Evolutionary conservation across 2,888 invertebrate species (phyloP), one percentile per base, ranked within the genome.

Genomic region (Mythimna loreyi): DNA sequence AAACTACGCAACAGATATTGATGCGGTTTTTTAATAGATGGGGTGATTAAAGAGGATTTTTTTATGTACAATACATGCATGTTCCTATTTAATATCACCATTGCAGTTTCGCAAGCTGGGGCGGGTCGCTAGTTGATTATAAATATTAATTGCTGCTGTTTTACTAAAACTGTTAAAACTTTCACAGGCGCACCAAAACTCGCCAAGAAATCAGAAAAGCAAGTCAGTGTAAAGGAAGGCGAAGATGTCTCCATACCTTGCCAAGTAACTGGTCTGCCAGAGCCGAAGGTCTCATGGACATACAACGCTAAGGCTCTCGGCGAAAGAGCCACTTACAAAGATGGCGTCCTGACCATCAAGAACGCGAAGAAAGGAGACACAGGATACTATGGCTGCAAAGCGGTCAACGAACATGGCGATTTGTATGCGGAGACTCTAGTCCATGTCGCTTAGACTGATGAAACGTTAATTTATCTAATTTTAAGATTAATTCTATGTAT

Each of bases 331-430:
- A 55, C 72, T 5, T 77, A 86, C 21, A 76, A 76, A 25, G 82
- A 86, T 16, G 87, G 87, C 0, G 89, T 90, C 0, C 80, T 94
- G 40, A 85, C 82, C n/a, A 89, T 94, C 9, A 88, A 86, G 53
- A 89, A 88, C 8, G 88, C 88, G 0, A 86, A 90, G 67, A 89
- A 90, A 33, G 64, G 67, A 2, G 91, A 93, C 67, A 83, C 82
- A 2, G 95, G 95, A 0, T 94, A 93, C 60, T 95, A 94, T 58
- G 95, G 93, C 1, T 95, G 95, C 75, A 80, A 71, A 25, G 92
- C 89, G 1, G 76, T 80, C 1, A 94, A 93, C 25, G 85, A 86
- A 6, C 69, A 90, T 40, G 94, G 93, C 0, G 83, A 87, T 9
- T 78, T 88, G 3, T 94, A 93, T 57, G 83, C 86, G 0, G 94